Base-by-base conservation (phyloP, 30 jellyfish, hydroid and myxozoan genomes). In the Haliclystus octoradiatus region DNA sequence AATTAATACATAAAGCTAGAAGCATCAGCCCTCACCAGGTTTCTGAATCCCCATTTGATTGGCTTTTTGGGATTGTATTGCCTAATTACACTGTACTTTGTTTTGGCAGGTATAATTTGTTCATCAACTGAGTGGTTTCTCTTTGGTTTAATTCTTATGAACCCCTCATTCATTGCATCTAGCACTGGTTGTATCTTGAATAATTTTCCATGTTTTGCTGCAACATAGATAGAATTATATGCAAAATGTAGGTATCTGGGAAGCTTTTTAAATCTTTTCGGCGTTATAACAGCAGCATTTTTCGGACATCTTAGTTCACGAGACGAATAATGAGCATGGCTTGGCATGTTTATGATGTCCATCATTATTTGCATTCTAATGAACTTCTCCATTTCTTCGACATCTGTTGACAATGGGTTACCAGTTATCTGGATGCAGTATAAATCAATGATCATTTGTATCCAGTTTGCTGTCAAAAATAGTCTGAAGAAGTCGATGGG, bases 41-140 rank as follows among this genome's bases (percentile, higher is more conserved):
- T 81, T 73, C 65, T 71, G 75, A 80, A 80, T 34, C 93, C 87
- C 93, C 85, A 72, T 50, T 63, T 80, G 46, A 19, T 28, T 26
- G 93, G 95, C 70, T 83, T 74, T 66, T 75, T 75, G 63, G 95
- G 92, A 68, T 74, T 81, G 69, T 81, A 81, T 65, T 81, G 94
- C 53, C 91, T 46, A 14, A 81, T 73, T 68, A 57, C 49, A 13
- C 77, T 70, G 77, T 26, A 73, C 31, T 46, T 40, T 2, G 80
- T 69, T 69, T 69, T 35, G 2, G 80, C 35, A 4, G 80, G 80
- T 14, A 69, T 80, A 28, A 82, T 74, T 62, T 82, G 92, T 52
- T 75, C 93, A 69, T 76, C 93, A 50, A 84, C 65, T 14, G 93
- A 34, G 62, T 84, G 85, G 15, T 19, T 26, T 66, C 35, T 30